Evolutionary conservation across 2,888 invertebrate species (phyloP), one percentile per base, ranked within the genome.

Genomic region (Phymatocera aterrima): DNA sequence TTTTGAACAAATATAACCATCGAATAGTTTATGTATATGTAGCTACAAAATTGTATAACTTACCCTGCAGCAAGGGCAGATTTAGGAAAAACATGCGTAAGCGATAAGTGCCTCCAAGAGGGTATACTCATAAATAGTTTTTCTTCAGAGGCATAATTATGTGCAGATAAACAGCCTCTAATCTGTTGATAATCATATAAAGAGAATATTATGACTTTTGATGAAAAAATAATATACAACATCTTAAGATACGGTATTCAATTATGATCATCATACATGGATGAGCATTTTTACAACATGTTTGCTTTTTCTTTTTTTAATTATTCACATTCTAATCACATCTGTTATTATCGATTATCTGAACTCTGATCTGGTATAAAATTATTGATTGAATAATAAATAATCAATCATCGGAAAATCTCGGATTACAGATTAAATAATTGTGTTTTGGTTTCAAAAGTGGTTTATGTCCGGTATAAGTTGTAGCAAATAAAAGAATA

Each of bases 61-160:
- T 86, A 90, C 90, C 90, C 90, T 81, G 89, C 90, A 83, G 90
- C 89, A 18, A 90, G 83, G 64, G 90, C 90, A 21, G 90, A 90
- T 82, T 90, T 89, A 68, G 90, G 90, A 79, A 90, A 86, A 82
- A 90, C 87, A 61, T 89, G 86, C 78, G 85, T 82, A 21, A 90
- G 82, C 77, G 89, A 84, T 79, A 90, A 84, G 72, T 88, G 88
- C 79, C 90, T 86, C 88, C 90, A 90, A 43, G 88, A 84, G 65
- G 90, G 90, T 82, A 90, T 88, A 77, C 85, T 84, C 70, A 87
- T 86, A 77, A 90, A 90, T 75, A 90, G 83, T 87, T 87, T 89
- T 85, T 90, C 90, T 80, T 90, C 89, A 18, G 86, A 83, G 70
- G 88, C 89, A 86, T 90, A 86, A 82, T 84, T 90, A 82, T 90